Evolutionary conservation across 2,888 invertebrate species (phyloP), one percentile per base, ranked within the genome.

Genomic region (Cartodere bifasciata): DNA sequence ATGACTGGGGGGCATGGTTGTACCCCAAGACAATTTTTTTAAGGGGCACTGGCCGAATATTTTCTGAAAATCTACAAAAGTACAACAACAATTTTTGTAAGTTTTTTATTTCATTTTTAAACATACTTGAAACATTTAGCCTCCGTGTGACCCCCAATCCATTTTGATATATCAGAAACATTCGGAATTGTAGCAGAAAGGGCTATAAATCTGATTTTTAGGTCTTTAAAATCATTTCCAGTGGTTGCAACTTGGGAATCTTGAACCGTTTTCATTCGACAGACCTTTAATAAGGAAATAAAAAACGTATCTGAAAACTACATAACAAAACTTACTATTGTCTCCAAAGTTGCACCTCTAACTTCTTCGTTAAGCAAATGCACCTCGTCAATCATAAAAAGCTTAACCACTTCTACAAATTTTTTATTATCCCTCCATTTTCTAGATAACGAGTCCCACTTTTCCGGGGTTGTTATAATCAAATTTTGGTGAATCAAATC

Each of bases 401-500:
- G 53, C 45, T 72, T 72, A 7, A 84, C 67, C 5, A 65, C 52
- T 37, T 70, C 65, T 11, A 82, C 70, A 9, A 81, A 52, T 5
- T 64, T 57, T 33, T 64, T 63, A 48, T 78, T 70, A 46, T 81
- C 78, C 39, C 67, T 68, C 80, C 80, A 83, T 37, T 71, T 65
- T 33, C 85, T 66, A 0, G 83, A 84, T 43, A 85, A 50, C 43
- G 78, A 75, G 54, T 86, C 85, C 83, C 83, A 85, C 58, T 85
- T 85, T 56, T 85, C 85, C 1, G 85, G 85, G 1, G 86, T 86
- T 3, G 84, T 82, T 46, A 84, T 69, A 44, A 85, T 72, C 27
- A 79, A 58, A 47, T 81, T 69, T 35, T 58, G 60, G 36, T 60
- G 44, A 13, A 46, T 38, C 4, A 65, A 45, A 26, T 39, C 40